A percentile compares a stretch with the other conserved stretches of the same genome.
Evolutionary conservation across 2,113 vertebrate species (phyloP).

Genomic region (Tychaedon coryphoeus): DNA sequence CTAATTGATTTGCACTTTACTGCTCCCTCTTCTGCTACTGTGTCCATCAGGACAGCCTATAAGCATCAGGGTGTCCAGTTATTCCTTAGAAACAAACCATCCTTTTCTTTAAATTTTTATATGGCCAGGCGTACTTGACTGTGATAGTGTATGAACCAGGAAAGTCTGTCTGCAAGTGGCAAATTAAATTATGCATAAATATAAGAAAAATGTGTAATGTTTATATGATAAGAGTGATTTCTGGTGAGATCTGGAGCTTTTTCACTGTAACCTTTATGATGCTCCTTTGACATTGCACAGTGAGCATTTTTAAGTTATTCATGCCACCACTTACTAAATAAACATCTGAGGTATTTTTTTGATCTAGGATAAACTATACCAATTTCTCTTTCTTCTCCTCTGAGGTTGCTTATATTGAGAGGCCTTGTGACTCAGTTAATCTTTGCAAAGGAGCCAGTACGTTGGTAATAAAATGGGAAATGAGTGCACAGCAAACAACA

Average conservation of each 20-base stretch:
- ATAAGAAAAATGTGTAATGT: not conserved
- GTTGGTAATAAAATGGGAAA: slow-evolving; percentile 9
- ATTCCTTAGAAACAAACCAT: not conserved
- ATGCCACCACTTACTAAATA: not conserved
- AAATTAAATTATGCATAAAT: slow-evolving; percentile 38
- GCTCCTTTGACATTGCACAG: not conserved
- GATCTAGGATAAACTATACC: not conserved
- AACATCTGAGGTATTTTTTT: slow-evolving; percentile 10
- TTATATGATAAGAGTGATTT: not conserved
- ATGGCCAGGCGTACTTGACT: not conserved
- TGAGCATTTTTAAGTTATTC: not conserved
- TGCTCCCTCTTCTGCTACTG: not conserved
- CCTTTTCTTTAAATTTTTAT: not conserved
- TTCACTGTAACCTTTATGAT: not conserved
- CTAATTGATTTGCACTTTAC: not conserved
- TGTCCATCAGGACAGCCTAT: not conserved
- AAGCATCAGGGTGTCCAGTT: not conserved
- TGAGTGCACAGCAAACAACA: not conserved
- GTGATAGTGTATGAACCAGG: not conserved
- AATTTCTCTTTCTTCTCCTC: slow-evolving; percentile 14
- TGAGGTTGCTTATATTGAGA: slow-evolving; percentile 12
- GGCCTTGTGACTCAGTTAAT: slow-evolving; percentile 17
- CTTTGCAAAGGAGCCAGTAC: slow-evolving; percentile 28
- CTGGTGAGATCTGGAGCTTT: not conserved
- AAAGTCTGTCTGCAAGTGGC: slow-evolving; percentile 24